Evolutionary conservation across 2,888 invertebrate species (phyloP).

Genomic region (Monoplex corrugatus): DNA sequence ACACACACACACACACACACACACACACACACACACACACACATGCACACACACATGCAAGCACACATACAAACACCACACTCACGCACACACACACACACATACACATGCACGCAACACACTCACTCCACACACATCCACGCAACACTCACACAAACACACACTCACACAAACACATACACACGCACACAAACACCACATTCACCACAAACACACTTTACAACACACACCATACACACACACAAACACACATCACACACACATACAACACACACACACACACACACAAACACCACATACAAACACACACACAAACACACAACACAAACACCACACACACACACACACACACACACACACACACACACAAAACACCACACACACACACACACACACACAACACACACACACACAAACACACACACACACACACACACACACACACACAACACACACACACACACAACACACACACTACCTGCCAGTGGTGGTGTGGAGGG

Average conservation of each 20-base stretch:
- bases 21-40: no score
- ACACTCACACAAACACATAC: not conserved
- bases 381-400: not conserved
- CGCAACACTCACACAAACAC: not conserved
- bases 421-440: no score
- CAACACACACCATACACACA: not conserved
- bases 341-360: not conserved
- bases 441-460: not conserved
- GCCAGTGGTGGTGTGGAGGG: conserved; percentile 35
- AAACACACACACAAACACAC: not conserved
- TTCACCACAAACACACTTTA: not conserved
- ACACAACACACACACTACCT: conserved; percentile 6
- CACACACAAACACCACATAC: not conserved
- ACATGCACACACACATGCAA: no score
- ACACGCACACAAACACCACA: not conserved
- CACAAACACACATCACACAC: not conserved
- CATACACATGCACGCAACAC: not conserved
- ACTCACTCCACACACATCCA: not conserved
- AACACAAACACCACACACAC: not conserved
- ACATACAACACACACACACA: not conserved
- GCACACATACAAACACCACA: not conserved
- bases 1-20: no score
- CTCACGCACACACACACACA: conserved; percentile 4
- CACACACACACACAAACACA: not conserved
- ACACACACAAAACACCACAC: no score